Conservation (phyloP, 2,888 invertebrate genomes). For the Strigamia transsilvanica region DNA sequence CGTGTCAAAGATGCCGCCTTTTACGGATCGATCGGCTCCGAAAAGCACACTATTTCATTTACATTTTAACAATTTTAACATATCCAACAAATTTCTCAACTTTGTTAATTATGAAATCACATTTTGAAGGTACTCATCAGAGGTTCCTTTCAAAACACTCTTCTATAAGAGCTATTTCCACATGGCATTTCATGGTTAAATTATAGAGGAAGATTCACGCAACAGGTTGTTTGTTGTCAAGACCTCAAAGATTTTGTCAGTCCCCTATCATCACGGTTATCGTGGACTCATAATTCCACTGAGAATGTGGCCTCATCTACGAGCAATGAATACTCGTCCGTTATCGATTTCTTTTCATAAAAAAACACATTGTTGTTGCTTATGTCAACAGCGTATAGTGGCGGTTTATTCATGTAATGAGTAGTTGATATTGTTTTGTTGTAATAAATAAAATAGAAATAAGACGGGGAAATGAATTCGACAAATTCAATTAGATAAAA, state of each 20-base stretch:
- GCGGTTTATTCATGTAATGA: constrained; percentile 21
- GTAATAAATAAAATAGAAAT: not conserved
- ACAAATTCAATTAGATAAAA: not conserved
- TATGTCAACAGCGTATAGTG: not conserved
- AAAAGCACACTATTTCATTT: not conserved
- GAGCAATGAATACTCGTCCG: not conserved
- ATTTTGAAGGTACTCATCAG: not conserved
- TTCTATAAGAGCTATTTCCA: not conserved
- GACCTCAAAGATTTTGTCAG: not conserved
- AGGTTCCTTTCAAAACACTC: not conserved
- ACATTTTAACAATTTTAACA: not conserved
- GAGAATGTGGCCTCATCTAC: constrained; percentile 16
- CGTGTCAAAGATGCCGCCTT: constrained; percentile 30
- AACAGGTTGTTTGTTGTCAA: constrained; percentile 38
- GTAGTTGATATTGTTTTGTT: not conserved
- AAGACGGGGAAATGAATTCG: not conserved
- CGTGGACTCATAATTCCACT: not conserved
- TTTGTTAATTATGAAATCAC: constrained; percentile 22
- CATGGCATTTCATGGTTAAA: constrained; percentile 14
- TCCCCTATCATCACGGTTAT: constrained; percentile 12
- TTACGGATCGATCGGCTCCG: not conserved
- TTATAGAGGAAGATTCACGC: constrained; percentile 2
- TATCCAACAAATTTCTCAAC: not conserved
- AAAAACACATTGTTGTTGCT: not conserved
- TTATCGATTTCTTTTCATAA: constrained; percentile 24